A percentile compares a stretch with the other conserved stretches of the same genome.
These are phyloP conservation scores for Micropoecilia bifurca DNA, from an alignment of 2,797 vertebrate genomes.

Conservation along the genomic window DNA sequence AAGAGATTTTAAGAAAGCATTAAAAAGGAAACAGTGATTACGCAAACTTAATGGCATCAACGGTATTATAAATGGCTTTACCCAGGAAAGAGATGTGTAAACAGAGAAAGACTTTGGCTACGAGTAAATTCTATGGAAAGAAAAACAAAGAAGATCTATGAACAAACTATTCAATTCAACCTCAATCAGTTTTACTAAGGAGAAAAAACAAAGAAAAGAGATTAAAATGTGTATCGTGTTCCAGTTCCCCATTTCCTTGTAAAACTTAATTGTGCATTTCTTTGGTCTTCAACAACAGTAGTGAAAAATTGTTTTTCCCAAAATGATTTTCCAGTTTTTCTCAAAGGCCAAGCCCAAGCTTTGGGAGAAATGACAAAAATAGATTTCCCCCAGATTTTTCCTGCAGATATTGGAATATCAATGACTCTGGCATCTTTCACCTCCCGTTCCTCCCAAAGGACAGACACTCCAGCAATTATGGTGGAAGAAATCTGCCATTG, in stretches of 20 bases:
- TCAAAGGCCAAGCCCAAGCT: conserved; percentile 46
- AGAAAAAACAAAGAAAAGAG: neutral
- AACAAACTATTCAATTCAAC: neutral
- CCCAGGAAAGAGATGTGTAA: neutral
- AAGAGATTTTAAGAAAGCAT: no score
- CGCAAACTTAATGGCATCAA: neutral
- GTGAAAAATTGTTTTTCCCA: conserved; percentile 22
- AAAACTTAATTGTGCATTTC: neutral
- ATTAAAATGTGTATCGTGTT: neutral
- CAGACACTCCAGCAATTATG: conserved; percentile 77
- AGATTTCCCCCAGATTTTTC: conserved; percentile 72
- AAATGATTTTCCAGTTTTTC: conserved; percentile 38
- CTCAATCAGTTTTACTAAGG: neutral
- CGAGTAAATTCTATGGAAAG: neutral
- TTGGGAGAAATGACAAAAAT: conserved; percentile 65
- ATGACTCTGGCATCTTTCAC: conserved; percentile 77
- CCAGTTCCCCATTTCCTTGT: neutral
- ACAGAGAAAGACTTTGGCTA: neutral
- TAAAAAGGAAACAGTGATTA: neutral
- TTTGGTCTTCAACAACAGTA: conserved; percentile 22
- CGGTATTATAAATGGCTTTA: neutral
- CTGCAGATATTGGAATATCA: conserved; percentile 64
- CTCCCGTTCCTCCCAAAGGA: conserved; percentile 67
- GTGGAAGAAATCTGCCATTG: conserved; percentile 75
- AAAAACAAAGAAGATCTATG: neutral